These are phyloP conservation scores for Serripes groenlandicus DNA, from an alignment of 2,888 invertebrate species.

Conservation along the genomic window DNA sequence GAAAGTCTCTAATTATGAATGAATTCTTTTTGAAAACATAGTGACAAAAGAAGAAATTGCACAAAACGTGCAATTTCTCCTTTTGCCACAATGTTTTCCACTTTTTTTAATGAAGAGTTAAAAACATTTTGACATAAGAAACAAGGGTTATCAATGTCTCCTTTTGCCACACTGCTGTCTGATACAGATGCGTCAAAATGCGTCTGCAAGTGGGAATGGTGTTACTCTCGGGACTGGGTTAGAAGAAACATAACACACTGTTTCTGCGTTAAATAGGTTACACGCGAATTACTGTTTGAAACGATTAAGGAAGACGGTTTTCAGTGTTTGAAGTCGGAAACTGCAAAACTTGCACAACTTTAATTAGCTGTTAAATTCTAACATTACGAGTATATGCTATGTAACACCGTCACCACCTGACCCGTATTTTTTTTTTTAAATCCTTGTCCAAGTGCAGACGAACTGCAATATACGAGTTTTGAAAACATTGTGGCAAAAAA, in stretches of 20 bases:
- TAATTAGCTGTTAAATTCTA: too few relatives aligned
- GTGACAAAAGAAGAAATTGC: not conserved
- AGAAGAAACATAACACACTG: too few relatives aligned
- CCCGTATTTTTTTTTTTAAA: not conserved
- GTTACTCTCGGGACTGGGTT: too few relatives aligned
- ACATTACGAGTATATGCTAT: not conserved
- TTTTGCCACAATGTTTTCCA: not conserved
- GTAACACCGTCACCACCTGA: not conserved
- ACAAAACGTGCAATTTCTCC: not conserved
- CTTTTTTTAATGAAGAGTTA: not conserved
- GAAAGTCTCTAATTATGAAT: too few relatives aligned
- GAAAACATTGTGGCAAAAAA: not conserved
- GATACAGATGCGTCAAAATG: not conserved
- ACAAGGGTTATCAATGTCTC: not conserved
- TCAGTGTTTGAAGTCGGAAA: too few relatives aligned
- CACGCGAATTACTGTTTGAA: too few relatives aligned
- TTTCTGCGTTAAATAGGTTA: too few relatives aligned
- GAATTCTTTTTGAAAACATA: not conserved
- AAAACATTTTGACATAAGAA: not conserved
- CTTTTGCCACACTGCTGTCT: too few relatives aligned
- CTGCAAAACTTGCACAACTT: too few relatives aligned
- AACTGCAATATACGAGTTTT: not conserved
- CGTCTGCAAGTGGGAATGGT: not conserved
- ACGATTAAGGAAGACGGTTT: too few relatives aligned
- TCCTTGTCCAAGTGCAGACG: not conserved